Evolutionary conservation across 2,888 invertebrate genomes (phyloP).

Genomic region (Caenorhabditis plicata): DNA sequence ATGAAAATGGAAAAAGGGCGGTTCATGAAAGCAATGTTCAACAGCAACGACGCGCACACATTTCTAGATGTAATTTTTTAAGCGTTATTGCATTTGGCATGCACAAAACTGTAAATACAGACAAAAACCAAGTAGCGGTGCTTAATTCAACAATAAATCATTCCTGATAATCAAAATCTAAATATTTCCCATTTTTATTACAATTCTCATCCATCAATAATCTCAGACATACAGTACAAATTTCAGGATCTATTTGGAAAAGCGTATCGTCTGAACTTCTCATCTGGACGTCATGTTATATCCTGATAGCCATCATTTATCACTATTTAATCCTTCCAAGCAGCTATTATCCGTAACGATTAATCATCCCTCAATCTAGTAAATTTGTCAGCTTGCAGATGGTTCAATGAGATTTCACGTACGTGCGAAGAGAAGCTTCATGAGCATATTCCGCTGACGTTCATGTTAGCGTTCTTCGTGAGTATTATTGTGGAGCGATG

Average conservation of each 20-base stretch:
- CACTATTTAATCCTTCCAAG: conserved; percentile 24
- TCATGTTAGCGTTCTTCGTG: conserved; percentile 56
- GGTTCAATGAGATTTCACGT: conserved; percentile 33
- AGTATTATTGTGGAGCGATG: conserved; percentile 48
- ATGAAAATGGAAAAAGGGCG: no score
- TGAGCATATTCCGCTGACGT: conserved; percentile 48
- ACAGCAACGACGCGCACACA: no score
- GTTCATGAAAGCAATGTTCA: no score
- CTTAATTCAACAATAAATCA: no score
- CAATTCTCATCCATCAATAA: neutral
- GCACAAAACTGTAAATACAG: no score
- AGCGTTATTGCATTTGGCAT: no score
- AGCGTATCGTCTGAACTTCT: conserved; percentile 50
- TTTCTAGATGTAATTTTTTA: no score
- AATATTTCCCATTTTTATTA: no score
- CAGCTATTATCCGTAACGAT: conserved; percentile 10
- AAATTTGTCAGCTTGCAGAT: conserved; percentile 12
- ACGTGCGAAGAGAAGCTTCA: conserved; percentile 36
- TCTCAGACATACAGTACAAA: no score
- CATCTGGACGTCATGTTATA: conserved; percentile 43
- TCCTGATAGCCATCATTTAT: conserved; percentile 37
- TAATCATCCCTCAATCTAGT: neutral
- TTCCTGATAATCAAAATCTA: no score
- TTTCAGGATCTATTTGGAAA: conserved; percentile 54
- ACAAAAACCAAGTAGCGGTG: no score